phyloP scores from a whole-genome alignment of 2,888 invertebrate species.

The Thymelicus lineola region DNA sequence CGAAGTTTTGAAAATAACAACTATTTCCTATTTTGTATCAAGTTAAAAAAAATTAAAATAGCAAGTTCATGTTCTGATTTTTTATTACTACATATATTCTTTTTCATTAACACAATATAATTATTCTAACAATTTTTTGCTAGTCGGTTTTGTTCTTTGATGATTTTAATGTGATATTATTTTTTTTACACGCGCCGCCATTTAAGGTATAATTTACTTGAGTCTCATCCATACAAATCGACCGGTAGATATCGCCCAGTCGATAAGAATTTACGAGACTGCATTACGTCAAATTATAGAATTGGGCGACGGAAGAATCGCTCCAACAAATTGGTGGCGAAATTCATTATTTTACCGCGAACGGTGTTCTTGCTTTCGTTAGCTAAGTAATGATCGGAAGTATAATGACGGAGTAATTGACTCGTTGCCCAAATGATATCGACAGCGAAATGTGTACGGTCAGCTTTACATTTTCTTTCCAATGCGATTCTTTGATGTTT shows the following conservation, averaged over 20 bases:
- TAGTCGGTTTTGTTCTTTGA: no score
- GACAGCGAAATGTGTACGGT: constrained; percentile 14
- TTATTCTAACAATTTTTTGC: no score
- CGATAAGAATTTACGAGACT: constrained; percentile 59
- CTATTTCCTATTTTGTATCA: no score
- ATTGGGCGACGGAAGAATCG: constrained; percentile 56
- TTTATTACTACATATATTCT: no score
- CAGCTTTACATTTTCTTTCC: constrained; percentile 12
- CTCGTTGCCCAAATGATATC: constrained; percentile 29
- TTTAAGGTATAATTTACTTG: no score
- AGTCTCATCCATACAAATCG: constrained; percentile 34
- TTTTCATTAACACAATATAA: no score
- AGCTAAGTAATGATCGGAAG: constrained; percentile 34
- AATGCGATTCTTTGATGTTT: not conserved
- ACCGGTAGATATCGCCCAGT: constrained; percentile 39
- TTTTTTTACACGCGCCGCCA: no score
- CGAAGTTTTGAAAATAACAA: no score
- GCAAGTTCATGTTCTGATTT: no score
- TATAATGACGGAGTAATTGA: constrained; percentile 30
- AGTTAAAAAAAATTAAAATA: no score
- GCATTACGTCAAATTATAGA: constrained; percentile 67
- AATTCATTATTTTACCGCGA: constrained; percentile 51
- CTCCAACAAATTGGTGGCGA: constrained; percentile 56
- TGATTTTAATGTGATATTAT: no score
- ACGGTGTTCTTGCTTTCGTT: constrained; percentile 31